phyloP scores from a whole-genome alignment of 2,113 vertebrate genomes.

The Sakesphorus luctuosus region DNA sequence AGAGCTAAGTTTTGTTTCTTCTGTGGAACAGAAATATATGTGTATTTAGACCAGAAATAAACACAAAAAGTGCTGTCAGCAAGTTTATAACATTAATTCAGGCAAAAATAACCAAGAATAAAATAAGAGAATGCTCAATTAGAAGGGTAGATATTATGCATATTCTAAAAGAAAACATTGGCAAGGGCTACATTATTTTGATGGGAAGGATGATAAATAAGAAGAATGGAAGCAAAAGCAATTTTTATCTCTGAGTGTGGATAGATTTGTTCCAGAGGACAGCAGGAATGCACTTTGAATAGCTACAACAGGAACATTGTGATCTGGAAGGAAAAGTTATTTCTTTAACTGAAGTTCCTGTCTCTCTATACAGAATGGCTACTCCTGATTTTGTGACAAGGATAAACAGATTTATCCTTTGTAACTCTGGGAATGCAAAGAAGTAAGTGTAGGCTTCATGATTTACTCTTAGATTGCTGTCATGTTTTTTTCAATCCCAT shows the following conservation, averaged over 20 bases:
- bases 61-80: background rate
- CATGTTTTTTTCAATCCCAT: background rate
- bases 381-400: background rate
- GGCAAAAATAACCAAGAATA: background rate
- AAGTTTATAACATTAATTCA: background rate
- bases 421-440: background rate
- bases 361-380: background rate
- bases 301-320: background rate
- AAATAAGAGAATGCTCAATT: background rate
- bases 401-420: background rate
- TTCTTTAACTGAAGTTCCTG: background rate
- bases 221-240: background rate
- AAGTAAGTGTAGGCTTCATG: background rate
- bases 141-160: background rate
- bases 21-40: background rate
- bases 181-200: background rate
- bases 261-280: background rate
- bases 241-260: background rate
- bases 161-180: background rate
- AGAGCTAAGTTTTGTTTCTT: background rate
- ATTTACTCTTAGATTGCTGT: background rate
- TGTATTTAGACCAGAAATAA: background rate
- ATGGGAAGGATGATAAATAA: background rate
- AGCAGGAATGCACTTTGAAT: background rate
- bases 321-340: background rate